Evolutionary conservation across 2,113 vertebrate genomes (phyloP).

Genomic region (Channa argus): DNA sequence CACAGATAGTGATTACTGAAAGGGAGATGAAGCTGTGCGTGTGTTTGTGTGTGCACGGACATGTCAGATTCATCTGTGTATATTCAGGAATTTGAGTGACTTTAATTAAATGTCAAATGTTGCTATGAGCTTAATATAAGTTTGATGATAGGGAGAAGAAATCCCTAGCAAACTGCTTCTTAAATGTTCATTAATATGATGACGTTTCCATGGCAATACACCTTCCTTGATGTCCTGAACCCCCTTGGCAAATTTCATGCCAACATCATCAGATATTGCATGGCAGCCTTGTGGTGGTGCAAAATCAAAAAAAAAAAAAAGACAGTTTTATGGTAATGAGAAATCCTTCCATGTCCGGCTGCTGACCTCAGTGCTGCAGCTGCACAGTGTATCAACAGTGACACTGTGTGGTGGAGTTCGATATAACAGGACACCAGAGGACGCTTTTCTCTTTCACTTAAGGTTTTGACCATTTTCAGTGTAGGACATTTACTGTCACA

Average conservation of each 20-base stretch:
- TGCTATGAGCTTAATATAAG: background rate
- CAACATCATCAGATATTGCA: background rate
- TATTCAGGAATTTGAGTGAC: constrained; percentile 6
- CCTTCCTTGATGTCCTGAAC: background rate
- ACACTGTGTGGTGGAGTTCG: constrained; percentile 38
- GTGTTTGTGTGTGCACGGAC: background rate
- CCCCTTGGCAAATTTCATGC: background rate
- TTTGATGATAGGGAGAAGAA: background rate
- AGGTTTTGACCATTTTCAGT: background rate
- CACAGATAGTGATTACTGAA: constrained; percentile 28
- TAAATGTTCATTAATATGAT: constrained; percentile 9
- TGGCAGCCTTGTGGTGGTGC: background rate
- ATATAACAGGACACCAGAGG: background rate
- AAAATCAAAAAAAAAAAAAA: background rate
- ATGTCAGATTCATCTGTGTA: background rate
- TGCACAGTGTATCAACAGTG: background rate
- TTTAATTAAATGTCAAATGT: background rate
- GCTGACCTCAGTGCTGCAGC: constrained; percentile 17
- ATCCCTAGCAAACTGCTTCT: background rate
- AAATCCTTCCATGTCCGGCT: constrained; percentile 21
- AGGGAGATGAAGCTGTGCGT: background rate
- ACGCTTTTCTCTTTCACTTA: background rate
- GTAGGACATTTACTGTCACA: background rate
- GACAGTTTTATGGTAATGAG: constrained; percentile 2
- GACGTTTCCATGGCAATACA: constrained; percentile 46